phyloP scores from a whole-genome alignment of 1,140 invertebrate genomes.

The Bathynomus jamesi region DNA sequence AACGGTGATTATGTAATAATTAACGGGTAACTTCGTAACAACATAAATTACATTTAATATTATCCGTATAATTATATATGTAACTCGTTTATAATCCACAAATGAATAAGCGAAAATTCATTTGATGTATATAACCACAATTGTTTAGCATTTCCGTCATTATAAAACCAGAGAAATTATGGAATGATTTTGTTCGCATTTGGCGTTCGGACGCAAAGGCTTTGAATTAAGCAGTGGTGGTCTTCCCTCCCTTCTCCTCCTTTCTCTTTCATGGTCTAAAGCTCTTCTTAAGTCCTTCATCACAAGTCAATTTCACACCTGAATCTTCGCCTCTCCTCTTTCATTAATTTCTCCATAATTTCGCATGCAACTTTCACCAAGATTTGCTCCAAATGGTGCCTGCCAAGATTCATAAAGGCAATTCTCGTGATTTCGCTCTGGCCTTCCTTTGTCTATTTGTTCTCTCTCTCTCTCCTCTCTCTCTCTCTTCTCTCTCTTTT shows the following conservation, averaged over 20 bases:
- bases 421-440: background rate
- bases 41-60: too few species aligned
- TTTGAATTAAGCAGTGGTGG: background rate
- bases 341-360: conserved; percentile 1
- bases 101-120: too few species aligned
- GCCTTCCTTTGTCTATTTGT: background rate
- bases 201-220: background rate
- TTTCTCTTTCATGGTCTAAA: background rate
- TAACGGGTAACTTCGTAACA: too few species aligned
- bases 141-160: too few species aligned
- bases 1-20: too few species aligned
- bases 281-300: background rate
- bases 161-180: too few species aligned
- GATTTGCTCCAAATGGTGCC: background rate
- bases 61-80: too few species aligned
- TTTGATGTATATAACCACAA: too few species aligned
- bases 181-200: too few species aligned
- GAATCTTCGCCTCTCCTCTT: background rate
- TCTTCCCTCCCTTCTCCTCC: background rate
- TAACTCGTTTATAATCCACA: too few species aligned
- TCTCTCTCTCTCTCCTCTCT: too few species aligned
- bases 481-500: too few species aligned
- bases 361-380: conserved; percentile 1
- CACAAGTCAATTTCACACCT: conserved; percentile 1
- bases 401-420: conserved; percentile 1